Evolutionary conservation across 92 coral and sea anemone species (phyloP), one percentile per base, ranked within the genome.

Genomic region (Parazoanthus darwini): DNA sequence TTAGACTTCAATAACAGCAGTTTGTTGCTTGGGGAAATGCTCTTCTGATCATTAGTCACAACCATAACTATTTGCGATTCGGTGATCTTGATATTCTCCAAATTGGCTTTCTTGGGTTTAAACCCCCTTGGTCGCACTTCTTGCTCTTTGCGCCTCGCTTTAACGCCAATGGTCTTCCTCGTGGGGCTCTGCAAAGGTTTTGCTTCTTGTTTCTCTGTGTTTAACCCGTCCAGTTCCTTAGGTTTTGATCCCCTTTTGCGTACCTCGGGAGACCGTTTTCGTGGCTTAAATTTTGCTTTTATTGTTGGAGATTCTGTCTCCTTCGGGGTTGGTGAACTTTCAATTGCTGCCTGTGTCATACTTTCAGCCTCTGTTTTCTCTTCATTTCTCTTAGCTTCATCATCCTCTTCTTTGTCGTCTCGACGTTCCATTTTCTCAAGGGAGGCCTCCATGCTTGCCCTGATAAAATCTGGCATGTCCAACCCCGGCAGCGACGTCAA

Each of bases 61-160:
- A 84, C 78, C 87, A 84, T 72, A 14, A 84, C 87, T 26, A 84
- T 84, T 48, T 72, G 46, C 13, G 87, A 84, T 51, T 84, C 78
- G 3, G 87, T 84, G 29, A 84, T 84, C 87, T 29, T 84, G 39
- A 84, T 84, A 10, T 46, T 84, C 87, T 84, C 87, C 2, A 71
- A 33, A 35, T 11, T 71, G 10, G 68, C 39, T 84, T 84, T 70
- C 44, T 51, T 44, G 33, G 66, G 16, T 44, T 84, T 84, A 71
- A 79, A 70, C 3, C 67, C 38, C 18, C 59, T 70, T 48, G 87
- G 87, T 13, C 87, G 79, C 16, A 71, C 11, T 37, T 84, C 87
- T 38, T 44, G 78, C 11, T 84, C 79, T 16, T 44, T 71, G 6
- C 68, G 36, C 13, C 59, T 46, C 37, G 63, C 33, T 72, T 51